A percentile compares a stretch with the other conserved stretches of the same genome.
These are phyloP conservation scores for Tyrannus savana DNA, from an alignment of 2,113 vertebrate genomes.

Conservation along the genomic window DNA sequence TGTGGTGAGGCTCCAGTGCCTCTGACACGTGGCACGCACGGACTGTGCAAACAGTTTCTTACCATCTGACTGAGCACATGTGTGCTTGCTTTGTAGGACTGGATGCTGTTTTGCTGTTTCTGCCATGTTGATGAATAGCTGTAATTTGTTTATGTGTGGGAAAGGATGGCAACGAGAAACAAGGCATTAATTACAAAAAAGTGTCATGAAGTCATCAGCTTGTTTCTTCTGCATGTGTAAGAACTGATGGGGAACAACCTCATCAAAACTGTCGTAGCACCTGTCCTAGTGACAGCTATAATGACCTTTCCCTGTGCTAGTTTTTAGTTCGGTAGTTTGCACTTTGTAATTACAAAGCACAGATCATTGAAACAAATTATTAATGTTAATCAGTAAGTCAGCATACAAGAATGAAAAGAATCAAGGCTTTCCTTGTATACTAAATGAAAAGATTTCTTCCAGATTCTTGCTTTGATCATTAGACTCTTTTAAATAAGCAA, in stretches of 20 bases:
- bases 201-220: background rate
- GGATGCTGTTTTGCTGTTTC: background rate
- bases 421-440: background rate
- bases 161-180: background rate
- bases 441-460: constrained; percentile 41
- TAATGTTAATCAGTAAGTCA: constrained; percentile 10
- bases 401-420: constrained; percentile 15
- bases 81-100: background rate
- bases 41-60: background rate
- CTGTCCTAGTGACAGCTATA: background rate
- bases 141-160: background rate
- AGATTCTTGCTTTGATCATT: constrained; percentile 56
- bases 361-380: background rate
- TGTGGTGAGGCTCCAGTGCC: background rate
- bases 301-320: background rate
- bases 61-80: background rate
- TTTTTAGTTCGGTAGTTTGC: background rate
- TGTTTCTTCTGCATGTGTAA: background rate
- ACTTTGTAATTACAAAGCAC: background rate
- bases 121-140: background rate
- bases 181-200: background rate
- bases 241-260: background rate
- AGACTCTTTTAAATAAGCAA: constrained; percentile 40
- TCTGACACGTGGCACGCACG: background rate
- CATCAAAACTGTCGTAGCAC: background rate